A percentile compares a stretch with the other conserved stretches of the same genome.
phyloP scores from a whole-genome alignment of 2,113 vertebrate species.

The Quiscalus mexicanus region DNA sequence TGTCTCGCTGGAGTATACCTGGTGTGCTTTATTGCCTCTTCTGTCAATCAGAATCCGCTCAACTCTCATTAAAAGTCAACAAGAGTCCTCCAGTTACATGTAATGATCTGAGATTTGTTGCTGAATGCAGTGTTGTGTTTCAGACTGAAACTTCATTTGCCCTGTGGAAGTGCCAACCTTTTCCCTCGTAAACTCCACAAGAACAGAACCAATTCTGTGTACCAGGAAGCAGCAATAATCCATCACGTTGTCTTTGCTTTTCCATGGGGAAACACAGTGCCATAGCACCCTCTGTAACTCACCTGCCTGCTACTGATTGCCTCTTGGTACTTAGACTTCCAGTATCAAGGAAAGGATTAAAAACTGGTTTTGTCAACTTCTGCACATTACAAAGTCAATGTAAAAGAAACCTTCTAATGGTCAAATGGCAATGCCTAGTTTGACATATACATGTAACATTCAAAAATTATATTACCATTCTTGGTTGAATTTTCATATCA shows the following conservation, averaged over 20 bases:
- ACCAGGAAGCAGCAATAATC: background rate
- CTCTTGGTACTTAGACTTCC: background rate
- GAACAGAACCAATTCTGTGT: background rate
- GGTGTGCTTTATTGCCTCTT: background rate
- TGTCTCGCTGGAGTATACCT: background rate
- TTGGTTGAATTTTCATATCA: background rate
- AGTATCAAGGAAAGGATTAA: background rate
- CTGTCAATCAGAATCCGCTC: background rate
- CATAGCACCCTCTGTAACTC: background rate
- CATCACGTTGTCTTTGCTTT: background rate
- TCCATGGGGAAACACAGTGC: background rate
- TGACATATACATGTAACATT: background rate
- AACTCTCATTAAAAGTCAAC: background rate
- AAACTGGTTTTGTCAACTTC: background rate
- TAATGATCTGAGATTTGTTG: background rate
- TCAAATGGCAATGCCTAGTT: background rate
- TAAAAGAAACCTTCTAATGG: background rate
- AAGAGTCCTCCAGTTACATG: background rate
- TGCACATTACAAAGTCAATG: background rate
- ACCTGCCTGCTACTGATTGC: background rate
- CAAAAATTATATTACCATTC: background rate
- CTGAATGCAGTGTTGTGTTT: background rate
- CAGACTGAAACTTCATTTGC: background rate
- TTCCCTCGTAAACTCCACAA: fast-evolving
- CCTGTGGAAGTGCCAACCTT: background rate